Evolutionary conservation across 2,113 vertebrate genomes (phyloP).

Genomic region (Anas platyrhynchos): DNA sequence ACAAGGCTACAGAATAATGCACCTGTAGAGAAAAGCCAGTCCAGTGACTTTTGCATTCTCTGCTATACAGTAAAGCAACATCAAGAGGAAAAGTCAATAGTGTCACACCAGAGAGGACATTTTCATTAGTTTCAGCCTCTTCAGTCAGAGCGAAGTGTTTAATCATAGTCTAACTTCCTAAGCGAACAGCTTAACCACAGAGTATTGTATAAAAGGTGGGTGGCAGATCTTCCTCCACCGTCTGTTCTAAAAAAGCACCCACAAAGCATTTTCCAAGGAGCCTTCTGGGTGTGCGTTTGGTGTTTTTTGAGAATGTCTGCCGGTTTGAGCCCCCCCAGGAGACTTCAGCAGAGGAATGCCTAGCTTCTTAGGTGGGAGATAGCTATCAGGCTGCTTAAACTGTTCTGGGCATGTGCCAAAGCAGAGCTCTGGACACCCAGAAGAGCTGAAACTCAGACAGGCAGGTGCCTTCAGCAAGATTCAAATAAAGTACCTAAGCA

Average conservation of each 20-base stretch:
- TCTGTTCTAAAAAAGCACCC: slow-evolving; percentile 39
- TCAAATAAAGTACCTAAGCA: slow-evolving; percentile 1
- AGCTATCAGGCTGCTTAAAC: slow-evolving; percentile 59
- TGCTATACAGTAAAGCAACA: background rate
- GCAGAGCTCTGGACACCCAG: slow-evolving; percentile 55
- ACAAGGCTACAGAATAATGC: background rate
- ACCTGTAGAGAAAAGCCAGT: background rate
- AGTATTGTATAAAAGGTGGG: slow-evolving; percentile 27
- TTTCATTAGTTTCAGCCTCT: background rate
- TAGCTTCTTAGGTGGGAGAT: slow-evolving; percentile 59
- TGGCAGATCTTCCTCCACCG: slow-evolving; percentile 34
- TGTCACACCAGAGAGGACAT: background rate
- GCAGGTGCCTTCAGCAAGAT: slow-evolving; percentile 55
- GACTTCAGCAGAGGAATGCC: slow-evolving; percentile 26
- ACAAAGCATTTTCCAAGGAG: slow-evolving; percentile 28
- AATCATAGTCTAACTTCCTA: background rate
- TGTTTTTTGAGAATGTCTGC: slow-evolving; percentile 29
- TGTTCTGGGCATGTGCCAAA: slow-evolving; percentile 52
- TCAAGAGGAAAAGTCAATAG: background rate
- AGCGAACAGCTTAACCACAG: background rate
- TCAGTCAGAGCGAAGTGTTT: background rate
- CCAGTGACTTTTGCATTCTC: background rate
- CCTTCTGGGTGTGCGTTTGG: slow-evolving; percentile 13
- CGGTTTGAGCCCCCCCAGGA: slow-evolving; percentile 41
- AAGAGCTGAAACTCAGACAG: slow-evolving; percentile 57